These are phyloP conservation scores for Nomada lathburiana DNA, from an alignment of 2,888 invertebrate genomes.

Conservation along the genomic window DNA sequence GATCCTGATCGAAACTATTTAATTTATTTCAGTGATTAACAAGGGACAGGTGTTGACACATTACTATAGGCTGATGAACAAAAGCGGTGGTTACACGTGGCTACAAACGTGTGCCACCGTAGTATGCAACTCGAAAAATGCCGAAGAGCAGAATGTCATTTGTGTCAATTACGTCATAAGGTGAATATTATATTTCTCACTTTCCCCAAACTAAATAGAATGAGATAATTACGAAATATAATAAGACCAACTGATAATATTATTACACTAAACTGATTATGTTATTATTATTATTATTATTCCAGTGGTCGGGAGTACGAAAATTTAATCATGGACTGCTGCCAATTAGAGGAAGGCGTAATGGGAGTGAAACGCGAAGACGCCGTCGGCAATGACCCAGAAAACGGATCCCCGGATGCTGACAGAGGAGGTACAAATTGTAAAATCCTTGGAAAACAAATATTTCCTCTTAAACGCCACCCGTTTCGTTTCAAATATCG, in stretches of 20 bases:
- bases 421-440: conserved; percentile 88
- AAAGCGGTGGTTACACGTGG: conserved; percentile 98
- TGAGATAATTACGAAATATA: not conserved
- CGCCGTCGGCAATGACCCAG: conserved; percentile 90
- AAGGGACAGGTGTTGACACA: conserved; percentile 98
- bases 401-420: conserved; percentile 94
- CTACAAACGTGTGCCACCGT: conserved; percentile 98
- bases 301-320: conserved; percentile 94
- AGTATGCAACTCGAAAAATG: conserved; percentile 97
- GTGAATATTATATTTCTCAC: conserved; percentile 85
- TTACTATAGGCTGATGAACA: conserved; percentile 98
- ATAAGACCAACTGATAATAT: not conserved
- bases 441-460: not conserved
- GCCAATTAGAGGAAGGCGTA: conserved; percentile 94
- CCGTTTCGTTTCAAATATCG: not conserved
- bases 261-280: not conserved
- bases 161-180: conserved; percentile 99
- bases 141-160: conserved; percentile 98
- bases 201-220: not conserved
- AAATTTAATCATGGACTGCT: conserved; percentile 96
- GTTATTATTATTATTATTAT: conserved; percentile 26
- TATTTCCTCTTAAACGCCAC: not conserved
- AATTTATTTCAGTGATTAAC: conserved; percentile 91
- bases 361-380: conserved; percentile 94
- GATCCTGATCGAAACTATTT: not conserved